phyloP scores from a whole-genome alignment of 2,113 vertebrate genomes.

The Chionodraco myersi region DNA sequence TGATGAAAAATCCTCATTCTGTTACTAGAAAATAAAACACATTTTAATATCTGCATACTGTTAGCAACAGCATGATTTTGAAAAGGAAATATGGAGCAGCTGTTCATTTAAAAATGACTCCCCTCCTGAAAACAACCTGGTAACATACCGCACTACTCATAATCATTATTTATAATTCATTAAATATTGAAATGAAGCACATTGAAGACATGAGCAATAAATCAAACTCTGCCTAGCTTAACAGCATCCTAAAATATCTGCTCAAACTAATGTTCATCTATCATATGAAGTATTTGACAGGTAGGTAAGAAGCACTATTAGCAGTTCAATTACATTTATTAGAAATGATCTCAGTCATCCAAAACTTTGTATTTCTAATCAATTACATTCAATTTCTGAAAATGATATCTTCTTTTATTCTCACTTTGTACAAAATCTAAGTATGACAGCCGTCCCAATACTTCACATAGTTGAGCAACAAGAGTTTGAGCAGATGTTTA shows the following conservation, averaged over 20 bases:
- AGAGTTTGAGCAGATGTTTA: constrained; percentile 44
- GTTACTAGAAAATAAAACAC: constrained; percentile 16
- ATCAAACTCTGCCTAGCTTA: constrained; percentile 51
- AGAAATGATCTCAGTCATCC: background rate
- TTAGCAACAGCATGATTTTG: constrained; percentile 22
- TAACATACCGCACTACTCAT: constrained; percentile 32
- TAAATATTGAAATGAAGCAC: constrained; percentile 45
- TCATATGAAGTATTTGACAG: background rate
- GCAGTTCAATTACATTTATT: background rate
- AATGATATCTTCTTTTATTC: background rate
- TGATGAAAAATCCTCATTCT: constrained; percentile 3
- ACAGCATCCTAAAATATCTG: constrained; percentile 43
- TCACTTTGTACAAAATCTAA: background rate
- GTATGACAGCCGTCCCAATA: background rate
- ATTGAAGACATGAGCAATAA: constrained; percentile 46
- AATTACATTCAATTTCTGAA: background rate
- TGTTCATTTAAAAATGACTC: constrained; percentile 65
- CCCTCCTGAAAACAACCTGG: constrained; percentile 43
- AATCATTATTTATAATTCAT: constrained; percentile 55
- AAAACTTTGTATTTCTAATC: background rate
- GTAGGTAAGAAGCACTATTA: too few relatives aligned
- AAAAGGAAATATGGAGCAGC: constrained; percentile 53
- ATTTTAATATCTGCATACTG: background rate
- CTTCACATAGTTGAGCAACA: background rate
- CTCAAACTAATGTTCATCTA: background rate